Base-by-base conservation (phyloP, 2,797 vertebrate genomes). In the Gambusia yucatana region DNA sequence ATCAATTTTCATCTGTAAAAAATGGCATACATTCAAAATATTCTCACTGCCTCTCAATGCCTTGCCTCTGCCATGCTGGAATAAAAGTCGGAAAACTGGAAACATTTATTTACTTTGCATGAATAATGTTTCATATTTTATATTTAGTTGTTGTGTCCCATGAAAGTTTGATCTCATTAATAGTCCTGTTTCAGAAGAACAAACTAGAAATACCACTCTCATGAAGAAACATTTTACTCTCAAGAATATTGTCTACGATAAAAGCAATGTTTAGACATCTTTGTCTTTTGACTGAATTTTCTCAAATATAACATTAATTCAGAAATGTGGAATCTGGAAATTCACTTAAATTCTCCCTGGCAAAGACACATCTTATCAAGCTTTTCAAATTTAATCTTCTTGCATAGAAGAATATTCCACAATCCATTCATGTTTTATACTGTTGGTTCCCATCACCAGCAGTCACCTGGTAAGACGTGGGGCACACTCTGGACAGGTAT, bases 1-100 rank as follows among this genome's bases (percentile, higher is more conserved):
- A 93, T 93, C 87, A 88, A 80, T 81, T 83, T 82, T 80, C 65
- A 78, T 92, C 77, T 84, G 82, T 77, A 76, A 76, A 77, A 82
- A 84, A 84, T 75, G 73, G 39, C 82, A 85, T 84, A 41, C 65
- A 87, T 90, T 88, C 77, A 88, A 83, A 79, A 82, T 72, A 65
- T 79, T 85, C 83, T 77, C 82, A 81, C 22, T 30, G 67, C 67
- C 20, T 52, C 48, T 55, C 41, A 22, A 73, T 47, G 47, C 46
- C 81, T 83, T 82, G 41, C 83, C 77, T 81, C 83, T 81, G 83
- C 79, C 83, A 50, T 70, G 52, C 73, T 75, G 80, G 33, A 82
- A 73, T 48, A 41, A 1, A 71, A 77, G 28, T 78, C 73, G 80
- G 71, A 57, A 89, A 75, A 17, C 28, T n/a, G 22, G 20, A 1